Base-by-base conservation (phyloP, 1,140 invertebrate species). In the Heterodera schachtii region DNA sequence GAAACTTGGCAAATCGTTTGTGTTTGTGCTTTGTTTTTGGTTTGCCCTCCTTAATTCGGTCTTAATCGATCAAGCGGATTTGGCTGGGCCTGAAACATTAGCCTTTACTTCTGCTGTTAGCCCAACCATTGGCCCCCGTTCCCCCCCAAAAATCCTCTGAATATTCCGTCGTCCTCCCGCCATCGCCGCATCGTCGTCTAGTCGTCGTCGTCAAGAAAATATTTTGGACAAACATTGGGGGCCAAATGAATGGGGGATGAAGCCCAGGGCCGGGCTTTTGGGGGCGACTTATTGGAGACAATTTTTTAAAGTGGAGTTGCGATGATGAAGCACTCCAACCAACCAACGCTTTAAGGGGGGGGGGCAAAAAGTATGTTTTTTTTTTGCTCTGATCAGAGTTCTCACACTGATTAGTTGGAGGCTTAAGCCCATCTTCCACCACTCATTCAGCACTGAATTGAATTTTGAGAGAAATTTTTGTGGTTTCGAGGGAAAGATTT, bases 141-240 rank as follows among this genome's bases (percentile, higher is more conserved):
- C 13, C 57, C 49, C 57, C 49, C 5, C 2, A 8, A 52, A 60
- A 60, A 60, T 60, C 57, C 57, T 60, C 57, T 60, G 57, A 46
- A 67, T 66, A 43, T 67, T 64, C 46, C 44, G 19, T 9, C 47
- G 9, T 11, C 49, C 6, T 11, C 49, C 49, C 49, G 49, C 49
- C 49, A 52, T 52, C 49, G 49, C 49, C 11, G 49, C 31, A 31
- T 16, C 57, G 13, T 19, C 57, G 9, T 19, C 57, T 16, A 11
- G 13, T 60, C 57, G 16, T 16, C 57, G 57, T 60, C 57, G 57
- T 60, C 57, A 60, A 60, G 76, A 41, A 78, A 78, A 78, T 78
- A 41, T 69, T 78, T 78, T 78, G 64, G 70, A 44, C 76, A 78
- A 78, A 78, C 70, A 78, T 78, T 78, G 76, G 52, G 57, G n/a